phyloP scores from a whole-genome alignment of 2,888 invertebrate genomes.

The Craniophora ligustri region DNA sequence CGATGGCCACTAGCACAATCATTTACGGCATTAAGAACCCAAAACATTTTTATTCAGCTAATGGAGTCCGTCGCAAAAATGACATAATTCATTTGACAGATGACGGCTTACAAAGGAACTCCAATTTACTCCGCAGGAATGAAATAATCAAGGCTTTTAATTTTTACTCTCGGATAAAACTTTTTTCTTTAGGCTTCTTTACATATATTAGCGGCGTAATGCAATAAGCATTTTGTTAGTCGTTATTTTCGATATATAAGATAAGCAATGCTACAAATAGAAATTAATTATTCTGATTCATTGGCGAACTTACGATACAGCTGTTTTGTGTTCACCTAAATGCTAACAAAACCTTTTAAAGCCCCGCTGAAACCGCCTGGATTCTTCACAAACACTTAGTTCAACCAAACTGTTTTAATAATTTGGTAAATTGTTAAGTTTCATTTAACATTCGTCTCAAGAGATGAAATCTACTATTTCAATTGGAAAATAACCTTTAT shows the following conservation, averaged over 20 bases:
- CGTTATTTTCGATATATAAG: constrained; percentile 11
- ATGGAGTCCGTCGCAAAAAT: constrained; percentile 71
- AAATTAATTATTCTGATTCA: constrained; percentile 14
- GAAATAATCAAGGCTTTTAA: constrained; percentile 69
- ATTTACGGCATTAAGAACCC: constrained; percentile 61
- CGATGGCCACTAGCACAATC: constrained; percentile 45
- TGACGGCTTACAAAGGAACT: constrained; percentile 69
- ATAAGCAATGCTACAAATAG: constrained; percentile 7
- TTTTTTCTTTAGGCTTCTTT: constrained; percentile 48
- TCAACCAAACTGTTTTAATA: constrained; percentile 68
- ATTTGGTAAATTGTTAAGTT: constrained; percentile 79
- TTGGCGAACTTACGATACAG: constrained; percentile 5
- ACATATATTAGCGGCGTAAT: constrained; percentile 53
- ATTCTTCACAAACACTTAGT: constrained; percentile 61
- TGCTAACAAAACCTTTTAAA: constrained; percentile 52
- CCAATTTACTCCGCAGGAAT: constrained; percentile 67
- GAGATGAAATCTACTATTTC: constrained; percentile 65
- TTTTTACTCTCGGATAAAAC: constrained; percentile 63
- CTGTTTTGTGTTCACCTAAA: constrained; percentile 38
- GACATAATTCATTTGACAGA: constrained; percentile 76
- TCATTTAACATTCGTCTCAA: constrained; percentile 66
- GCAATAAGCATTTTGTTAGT: constrained; percentile 18
- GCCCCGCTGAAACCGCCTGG: constrained; percentile 36
- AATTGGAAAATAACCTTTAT: constrained; percentile 49
- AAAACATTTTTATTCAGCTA: constrained; percentile 69